Base-by-base conservation (phyloP, 1,140 invertebrate genomes). In the Acarapis woodi region DNA sequence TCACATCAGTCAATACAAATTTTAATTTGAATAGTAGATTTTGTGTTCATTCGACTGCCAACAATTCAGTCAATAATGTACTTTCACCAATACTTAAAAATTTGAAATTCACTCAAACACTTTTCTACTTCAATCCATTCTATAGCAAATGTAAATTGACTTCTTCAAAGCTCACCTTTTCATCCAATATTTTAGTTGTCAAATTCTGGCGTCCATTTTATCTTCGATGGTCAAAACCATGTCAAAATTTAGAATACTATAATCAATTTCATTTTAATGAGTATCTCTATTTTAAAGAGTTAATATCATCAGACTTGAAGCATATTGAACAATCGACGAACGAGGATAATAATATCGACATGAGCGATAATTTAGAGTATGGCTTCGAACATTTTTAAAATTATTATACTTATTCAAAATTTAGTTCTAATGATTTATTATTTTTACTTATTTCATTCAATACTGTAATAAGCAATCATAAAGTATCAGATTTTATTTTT, bases 131-230 rank as follows among this genome's bases (percentile, higher is more conserved):
- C 15, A 34, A 41, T 22, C 38, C 42, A 32, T 20, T 37, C 18
- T 41, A 38, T 19, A 19, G 4, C n/a, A 9, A n/a, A 37, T 16
- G 20, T 19, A 20, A 39, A 35, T 20, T 14, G 10, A 14, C 34
- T 31, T 4, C 10, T 8, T 16, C 10, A 19, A 14, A 21, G 8
- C 19, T 43, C 10, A 38, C 32, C 20, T 26, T 16, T 12, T 6
- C 15, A 24, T 4, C 6, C 4, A 20, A 44, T 9, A 36, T 43
- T 22, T 30, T 3, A 23, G 21, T 23, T 24, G 38, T 43, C 18
- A 18, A 29, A 15, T 39, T 44, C 9, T 44, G 36, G 28, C 19
- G 16, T 22, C 16, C 28, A 18, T 28, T 44, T n/a, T 44, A 39
- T 29, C 36, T 44, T 31, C 35, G 43, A 20, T 42, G 40, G 40